phyloP scores from a whole-genome alignment of 2,113 vertebrate species.

The Chloroceryle aenea region DNA sequence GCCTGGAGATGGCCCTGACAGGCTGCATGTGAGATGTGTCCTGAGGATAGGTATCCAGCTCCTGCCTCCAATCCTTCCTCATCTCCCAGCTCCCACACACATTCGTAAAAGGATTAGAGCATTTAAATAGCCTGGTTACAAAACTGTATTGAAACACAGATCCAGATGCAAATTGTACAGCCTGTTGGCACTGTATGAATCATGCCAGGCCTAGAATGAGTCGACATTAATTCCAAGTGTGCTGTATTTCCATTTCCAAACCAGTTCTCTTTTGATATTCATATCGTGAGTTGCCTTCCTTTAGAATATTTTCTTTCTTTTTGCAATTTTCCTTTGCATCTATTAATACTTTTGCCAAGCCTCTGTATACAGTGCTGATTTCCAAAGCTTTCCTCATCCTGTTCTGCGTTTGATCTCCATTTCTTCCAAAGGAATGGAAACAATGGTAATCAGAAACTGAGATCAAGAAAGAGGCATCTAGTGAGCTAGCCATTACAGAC shows the following conservation, averaged over 20 bases:
- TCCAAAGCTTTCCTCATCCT: slow-evolving; percentile 1
- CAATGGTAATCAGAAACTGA: not conserved
- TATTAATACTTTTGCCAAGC: slow-evolving; percentile 22
- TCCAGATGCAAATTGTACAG: slow-evolving; percentile 36
- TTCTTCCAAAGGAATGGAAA: slow-evolving; percentile 36
- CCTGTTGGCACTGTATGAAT: slow-evolving; percentile 22
- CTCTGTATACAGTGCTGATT: slow-evolving; percentile 36
- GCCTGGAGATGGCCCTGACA: not conserved
- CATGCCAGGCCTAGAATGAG: not conserved
- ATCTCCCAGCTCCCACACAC: not conserved
- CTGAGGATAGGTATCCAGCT: not conserved
- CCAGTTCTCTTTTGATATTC: slow-evolving; percentile 31
- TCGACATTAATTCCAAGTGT: slow-evolving; percentile 28
- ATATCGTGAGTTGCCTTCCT: slow-evolving; percentile 16
- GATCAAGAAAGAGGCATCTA: not conserved
- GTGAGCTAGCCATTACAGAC: not conserved
- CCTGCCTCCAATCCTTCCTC: not conserved
- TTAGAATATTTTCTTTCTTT: slow-evolving; percentile 3
- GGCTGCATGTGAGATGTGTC: not conserved
- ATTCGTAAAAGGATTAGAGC: not conserved
- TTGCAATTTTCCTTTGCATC: slow-evolving; percentile 8
- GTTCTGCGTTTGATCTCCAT: not conserved
- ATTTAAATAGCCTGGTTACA: slow-evolving; percentile 22
- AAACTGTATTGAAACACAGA: slow-evolving; percentile 37
- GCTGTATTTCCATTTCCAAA: slow-evolving; percentile 47